Conservation (phyloP, 2,113 vertebrate species). For the Nothobranchius furzeri region DNA sequence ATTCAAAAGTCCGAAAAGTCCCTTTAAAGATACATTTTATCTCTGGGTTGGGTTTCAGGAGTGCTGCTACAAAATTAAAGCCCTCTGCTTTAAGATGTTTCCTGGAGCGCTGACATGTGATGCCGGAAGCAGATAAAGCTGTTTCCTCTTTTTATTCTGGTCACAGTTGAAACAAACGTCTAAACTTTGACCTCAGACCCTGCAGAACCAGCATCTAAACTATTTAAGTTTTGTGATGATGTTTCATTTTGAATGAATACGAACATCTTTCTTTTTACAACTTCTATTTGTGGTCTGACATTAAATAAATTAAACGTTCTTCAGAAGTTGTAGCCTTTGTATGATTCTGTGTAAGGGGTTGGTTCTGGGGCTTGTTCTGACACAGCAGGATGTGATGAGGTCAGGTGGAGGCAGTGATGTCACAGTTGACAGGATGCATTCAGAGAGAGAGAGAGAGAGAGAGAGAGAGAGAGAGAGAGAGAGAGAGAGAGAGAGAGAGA, state of each 20-base stretch:
- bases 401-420: constrained; percentile 48
- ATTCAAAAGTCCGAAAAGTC: no score
- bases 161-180: neutral
- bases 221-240: no score
- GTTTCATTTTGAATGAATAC: no score
- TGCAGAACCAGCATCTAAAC: neutral
- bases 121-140: constrained; percentile 13
- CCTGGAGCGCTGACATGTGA: constrained; percentile 21
- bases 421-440: constrained; percentile 48
- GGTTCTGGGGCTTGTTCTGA: neutral
- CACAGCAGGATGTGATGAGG: constrained; percentile 50
- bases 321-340: no score
- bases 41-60: neutral
- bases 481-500: no score
- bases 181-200: constrained; percentile 20
- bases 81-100: neutral
- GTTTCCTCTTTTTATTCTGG: constrained; percentile 36
- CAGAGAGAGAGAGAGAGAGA: constrained; percentile 8
- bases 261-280: no score
- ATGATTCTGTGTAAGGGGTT: neutral
- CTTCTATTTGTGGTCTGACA: no score
- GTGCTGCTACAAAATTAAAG: constrained; percentile 36
- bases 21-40: neutral
- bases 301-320: no score
- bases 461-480: neutral